These are phyloP conservation scores for Troilus luridus DNA, from an alignment of 2,888 invertebrate genomes.

Conservation along the genomic window DNA sequence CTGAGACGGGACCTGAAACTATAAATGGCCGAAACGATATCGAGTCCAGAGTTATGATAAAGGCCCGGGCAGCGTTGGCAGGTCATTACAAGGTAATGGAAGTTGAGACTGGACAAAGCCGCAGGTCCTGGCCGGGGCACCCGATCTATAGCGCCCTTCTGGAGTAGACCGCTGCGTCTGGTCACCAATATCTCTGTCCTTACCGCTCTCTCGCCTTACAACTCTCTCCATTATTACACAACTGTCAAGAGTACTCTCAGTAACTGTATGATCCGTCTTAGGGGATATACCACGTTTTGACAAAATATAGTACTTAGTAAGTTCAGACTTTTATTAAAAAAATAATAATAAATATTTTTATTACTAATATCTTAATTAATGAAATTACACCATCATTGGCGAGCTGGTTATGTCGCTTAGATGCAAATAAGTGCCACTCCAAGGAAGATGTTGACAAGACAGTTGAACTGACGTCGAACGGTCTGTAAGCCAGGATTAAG, in stretches of 20 bases:
- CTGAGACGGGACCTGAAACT: conserved; percentile 33
- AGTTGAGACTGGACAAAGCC: conserved; percentile 52
- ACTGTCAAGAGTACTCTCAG: neutral
- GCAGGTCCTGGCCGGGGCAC: conserved; percentile 39
- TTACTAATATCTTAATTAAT: too few relatives aligned
- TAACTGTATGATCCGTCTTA: neutral
- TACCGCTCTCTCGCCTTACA: neutral
- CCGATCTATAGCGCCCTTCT: neutral
- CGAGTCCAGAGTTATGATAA: neutral
- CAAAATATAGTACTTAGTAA: neutral
- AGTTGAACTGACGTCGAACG: too few relatives aligned
- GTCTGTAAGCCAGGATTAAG: too few relatives aligned
- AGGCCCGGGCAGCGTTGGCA: conserved; percentile 34
- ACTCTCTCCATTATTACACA: neutral
- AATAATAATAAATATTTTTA: too few relatives aligned
- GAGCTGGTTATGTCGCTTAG: too few relatives aligned
- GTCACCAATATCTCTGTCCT: neutral
- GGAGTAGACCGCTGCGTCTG: neutral
- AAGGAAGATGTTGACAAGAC: too few relatives aligned
- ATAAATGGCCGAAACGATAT: conserved; percentile 7
- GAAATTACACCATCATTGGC: too few relatives aligned
- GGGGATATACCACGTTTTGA: neutral
- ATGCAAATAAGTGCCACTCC: too few relatives aligned
- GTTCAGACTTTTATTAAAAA: too few relatives aligned
- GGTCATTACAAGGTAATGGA: conserved; percentile 53